Percentiles rank a stretch among this genome's conserved stretches.
phyloP scores from a whole-genome alignment of 2,888 invertebrate genomes.

The Calameuta pallipes region DNA sequence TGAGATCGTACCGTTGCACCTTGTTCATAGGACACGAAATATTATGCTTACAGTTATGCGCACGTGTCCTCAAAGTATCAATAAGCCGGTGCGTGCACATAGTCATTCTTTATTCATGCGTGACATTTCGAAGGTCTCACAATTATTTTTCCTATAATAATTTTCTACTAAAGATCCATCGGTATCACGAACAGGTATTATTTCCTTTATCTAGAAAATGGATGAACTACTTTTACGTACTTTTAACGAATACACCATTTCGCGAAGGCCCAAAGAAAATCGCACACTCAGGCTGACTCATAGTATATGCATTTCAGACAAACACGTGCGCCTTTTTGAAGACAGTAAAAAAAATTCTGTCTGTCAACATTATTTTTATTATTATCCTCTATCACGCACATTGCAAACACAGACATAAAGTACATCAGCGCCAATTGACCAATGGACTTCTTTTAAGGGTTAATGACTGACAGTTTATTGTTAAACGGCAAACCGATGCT shows the following conservation, averaged over 20 bases:
- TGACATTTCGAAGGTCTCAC: not conserved
- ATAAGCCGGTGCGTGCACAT: slow-evolving; percentile 14
- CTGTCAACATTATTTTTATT: not conserved
- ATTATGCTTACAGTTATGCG: slow-evolving; percentile 36
- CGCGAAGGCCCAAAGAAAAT: not conserved
- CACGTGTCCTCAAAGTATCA: slow-evolving; percentile 31
- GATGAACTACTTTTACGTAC: not conserved
- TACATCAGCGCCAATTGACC: not conserved
- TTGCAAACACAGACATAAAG: not conserved
- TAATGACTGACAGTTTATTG: not conserved
- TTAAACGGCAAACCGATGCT: not conserved
- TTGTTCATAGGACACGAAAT: slow-evolving; percentile 28
- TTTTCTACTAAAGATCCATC: not conserved
- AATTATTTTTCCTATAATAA: not conserved
- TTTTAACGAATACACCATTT: not conserved
- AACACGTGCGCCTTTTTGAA: not conserved
- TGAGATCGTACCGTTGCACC: not conserved
- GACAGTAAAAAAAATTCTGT: not conserved
- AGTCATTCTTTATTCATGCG: not conserved
- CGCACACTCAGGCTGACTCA: not conserved
- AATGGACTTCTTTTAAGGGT: not conserved
- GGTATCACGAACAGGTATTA: not conserved
- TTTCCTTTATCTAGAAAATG: not conserved
- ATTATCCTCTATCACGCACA: not conserved
- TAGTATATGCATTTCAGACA: not conserved